phyloP scores from a whole-genome alignment of 2,888 invertebrate genomes.

The Syrista parreyssii region DNA sequence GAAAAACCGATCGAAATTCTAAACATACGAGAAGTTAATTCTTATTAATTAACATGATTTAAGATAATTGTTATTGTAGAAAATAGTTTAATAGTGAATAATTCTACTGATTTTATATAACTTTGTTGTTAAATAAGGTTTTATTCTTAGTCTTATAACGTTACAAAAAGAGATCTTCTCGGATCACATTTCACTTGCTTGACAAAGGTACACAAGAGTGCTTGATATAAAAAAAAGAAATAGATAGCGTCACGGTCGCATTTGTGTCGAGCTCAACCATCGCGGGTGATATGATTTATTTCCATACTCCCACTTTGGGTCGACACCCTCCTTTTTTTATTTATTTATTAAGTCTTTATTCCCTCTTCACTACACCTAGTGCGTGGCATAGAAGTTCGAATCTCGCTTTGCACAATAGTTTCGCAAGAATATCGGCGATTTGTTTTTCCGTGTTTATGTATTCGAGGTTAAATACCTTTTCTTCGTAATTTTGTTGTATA shows the following conservation, averaged over 20 bases:
- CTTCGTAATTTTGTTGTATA: conserved; percentile 14
- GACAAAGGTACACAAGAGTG: too few relatives aligned
- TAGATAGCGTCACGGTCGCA: background rate
- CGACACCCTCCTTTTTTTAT: background rate
- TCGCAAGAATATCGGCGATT: conserved; percentile 20
- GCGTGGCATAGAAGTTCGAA: conserved; percentile 11
- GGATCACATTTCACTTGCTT: too few relatives aligned
- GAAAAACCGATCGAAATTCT: too few relatives aligned
- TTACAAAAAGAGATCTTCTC: too few relatives aligned
- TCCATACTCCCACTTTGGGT: background rate
- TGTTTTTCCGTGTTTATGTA: background rate
- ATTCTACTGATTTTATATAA: too few relatives aligned
- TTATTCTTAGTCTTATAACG: too few relatives aligned
- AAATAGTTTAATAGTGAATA: too few relatives aligned
- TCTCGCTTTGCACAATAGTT: conserved; percentile 9
- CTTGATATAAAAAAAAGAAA: too few relatives aligned
- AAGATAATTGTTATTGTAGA: too few relatives aligned
- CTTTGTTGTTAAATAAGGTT: too few relatives aligned
- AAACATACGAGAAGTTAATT: too few relatives aligned
- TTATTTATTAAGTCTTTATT: background rate
- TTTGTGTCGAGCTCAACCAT: background rate
- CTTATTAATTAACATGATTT: too few relatives aligned
- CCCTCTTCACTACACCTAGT: conserved; percentile 6
- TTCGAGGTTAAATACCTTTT: background rate
- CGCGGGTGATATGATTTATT: background rate